Base-by-base conservation (phyloP, 1,140 invertebrate genomes). In the Trichomalopsis sarcophagae region DNA sequence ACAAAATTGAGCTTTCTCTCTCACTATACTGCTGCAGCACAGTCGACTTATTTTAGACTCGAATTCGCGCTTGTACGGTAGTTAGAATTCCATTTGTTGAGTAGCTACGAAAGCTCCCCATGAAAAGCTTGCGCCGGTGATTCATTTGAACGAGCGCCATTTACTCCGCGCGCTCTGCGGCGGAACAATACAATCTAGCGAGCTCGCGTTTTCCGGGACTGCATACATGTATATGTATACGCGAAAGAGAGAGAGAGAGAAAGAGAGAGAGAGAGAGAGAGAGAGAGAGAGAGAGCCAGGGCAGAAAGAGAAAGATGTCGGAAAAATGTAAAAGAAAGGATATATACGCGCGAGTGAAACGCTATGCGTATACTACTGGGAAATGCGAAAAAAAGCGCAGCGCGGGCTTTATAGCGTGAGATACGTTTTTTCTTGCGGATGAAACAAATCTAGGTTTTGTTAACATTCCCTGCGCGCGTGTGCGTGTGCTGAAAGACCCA, bases 1-100 rank as follows among this genome's bases (percentile, higher is more conserved):
- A 85, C 78, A 81, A 85, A 85, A 85, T 85, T 55, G 71, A 68
- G 62, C 33, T 27, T 2, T 44, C 40, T 44, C 40, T 44, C 40
- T 44, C 40, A 1, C 40, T 44, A 1, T 44, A 1, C 17, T 23
- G 1, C n/a, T 17, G 68, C 55, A 69, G 69, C n/a, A 13, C 50
- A 2, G 21, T 50, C 50, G 66, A 76, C 73, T 81, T 85, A 85
- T 81, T 81, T 84, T 81, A 69, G 73, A 68, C 78, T 75, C 47
- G 78, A 69, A 85, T 85, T 81, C 71, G 30, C 71, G 78, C 84
- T 85, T 81, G 84, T 77, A 81, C 50, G 78, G 73, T 85, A 81
- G 78, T 85, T 81, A 85, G 84, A 85, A 85, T 85, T 85, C 78
- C 84, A 85, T 85, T 85, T 76, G 84, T 84, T 74, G 76, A 84